phyloP scores from a whole-genome alignment of 2,888 invertebrate species.

The Willowsia nigromaculata region DNA sequence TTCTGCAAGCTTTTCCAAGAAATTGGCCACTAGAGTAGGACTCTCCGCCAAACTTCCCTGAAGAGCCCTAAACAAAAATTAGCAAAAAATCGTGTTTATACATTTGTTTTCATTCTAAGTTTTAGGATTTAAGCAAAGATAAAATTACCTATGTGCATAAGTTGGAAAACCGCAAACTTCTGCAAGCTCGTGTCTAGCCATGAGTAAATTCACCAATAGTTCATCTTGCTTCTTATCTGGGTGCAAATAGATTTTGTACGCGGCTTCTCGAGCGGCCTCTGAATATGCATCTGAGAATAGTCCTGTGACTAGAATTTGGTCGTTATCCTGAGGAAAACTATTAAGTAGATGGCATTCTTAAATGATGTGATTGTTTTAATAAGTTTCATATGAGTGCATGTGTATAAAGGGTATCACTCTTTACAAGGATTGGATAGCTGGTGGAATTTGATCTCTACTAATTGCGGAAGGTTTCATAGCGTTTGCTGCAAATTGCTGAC shows the following conservation, averaged over 20 bases:
- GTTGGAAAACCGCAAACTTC: conserved; percentile 92
- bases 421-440: conserved; percentile 87
- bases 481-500: conserved; percentile 91
- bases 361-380: background rate
- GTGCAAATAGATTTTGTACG: conserved; percentile 91
- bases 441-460: conserved; percentile 85
- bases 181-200: conserved; percentile 89
- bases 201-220: conserved; percentile 87
- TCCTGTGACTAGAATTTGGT: conserved; percentile 88
- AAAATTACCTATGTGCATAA: conserved; percentile 87
- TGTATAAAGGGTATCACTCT: conserved; percentile 79
- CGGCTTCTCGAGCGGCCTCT: conserved; percentile 90
- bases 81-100: background rate
- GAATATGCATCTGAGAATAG: conserved; percentile 91
- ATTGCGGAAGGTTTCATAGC: conserved; percentile 87
- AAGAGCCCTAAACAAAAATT: conserved; percentile 85
- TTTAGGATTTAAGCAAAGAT: background rate
- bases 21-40: conserved; percentile 89
- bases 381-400: background rate
- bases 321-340: conserved; percentile 86
- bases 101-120: background rate
- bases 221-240: conserved; percentile 89
- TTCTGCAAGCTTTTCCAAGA: conserved; percentile 88
- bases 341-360: too few relatives aligned
- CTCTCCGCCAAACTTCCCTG: conserved; percentile 92